These are phyloP conservation scores for Syngnathoides biaculeatus DNA, from an alignment of 2,113 vertebrate species.

Conservation along the genomic window DNA sequence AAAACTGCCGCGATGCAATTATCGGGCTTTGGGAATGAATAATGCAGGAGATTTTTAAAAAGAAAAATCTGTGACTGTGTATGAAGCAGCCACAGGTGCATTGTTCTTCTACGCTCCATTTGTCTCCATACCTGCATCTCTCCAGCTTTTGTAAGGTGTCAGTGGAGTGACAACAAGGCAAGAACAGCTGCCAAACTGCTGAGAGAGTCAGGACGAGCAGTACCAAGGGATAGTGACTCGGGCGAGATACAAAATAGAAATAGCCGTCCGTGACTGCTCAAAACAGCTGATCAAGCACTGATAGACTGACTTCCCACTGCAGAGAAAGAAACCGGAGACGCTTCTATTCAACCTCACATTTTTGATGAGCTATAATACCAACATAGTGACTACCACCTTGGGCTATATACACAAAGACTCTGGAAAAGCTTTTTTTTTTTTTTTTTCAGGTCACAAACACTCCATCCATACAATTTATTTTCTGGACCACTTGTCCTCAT, in stretches of 20 bases:
- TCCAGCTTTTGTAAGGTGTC: conserved; percentile 32
- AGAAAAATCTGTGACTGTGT: conserved; percentile 1
- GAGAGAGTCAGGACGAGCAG: conserved; percentile 23
- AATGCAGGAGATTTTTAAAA: conserved; percentile 30
- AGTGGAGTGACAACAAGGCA: conserved; percentile 47
- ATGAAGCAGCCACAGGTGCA: conserved; percentile 43
- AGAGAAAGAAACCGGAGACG: conserved; percentile 37
- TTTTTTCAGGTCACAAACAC: too few species aligned
- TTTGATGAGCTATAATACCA: neutral
- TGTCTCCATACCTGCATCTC: conserved; percentile 22
- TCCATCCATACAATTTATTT: too few species aligned
- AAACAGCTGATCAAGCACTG: conserved; percentile 72
- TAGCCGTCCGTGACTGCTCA: conserved; percentile 61
- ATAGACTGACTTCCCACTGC: conserved; percentile 31
- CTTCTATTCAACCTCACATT: conserved; percentile 10
- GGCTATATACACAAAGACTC: neutral
- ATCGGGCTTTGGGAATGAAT: conserved; percentile 42
- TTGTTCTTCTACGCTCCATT: conserved; percentile 31
- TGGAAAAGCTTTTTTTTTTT: too few species aligned
- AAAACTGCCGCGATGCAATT: conserved; percentile 36
- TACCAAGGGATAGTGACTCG: conserved; percentile 40
- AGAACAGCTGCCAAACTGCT: conserved; percentile 66
- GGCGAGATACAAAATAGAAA: conserved; percentile 53
- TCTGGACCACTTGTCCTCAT: too few species aligned
- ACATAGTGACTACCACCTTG: neutral